Evolutionary conservation across 2,888 invertebrate species (phyloP).

Genomic region (Matsumyia berberina): DNA sequence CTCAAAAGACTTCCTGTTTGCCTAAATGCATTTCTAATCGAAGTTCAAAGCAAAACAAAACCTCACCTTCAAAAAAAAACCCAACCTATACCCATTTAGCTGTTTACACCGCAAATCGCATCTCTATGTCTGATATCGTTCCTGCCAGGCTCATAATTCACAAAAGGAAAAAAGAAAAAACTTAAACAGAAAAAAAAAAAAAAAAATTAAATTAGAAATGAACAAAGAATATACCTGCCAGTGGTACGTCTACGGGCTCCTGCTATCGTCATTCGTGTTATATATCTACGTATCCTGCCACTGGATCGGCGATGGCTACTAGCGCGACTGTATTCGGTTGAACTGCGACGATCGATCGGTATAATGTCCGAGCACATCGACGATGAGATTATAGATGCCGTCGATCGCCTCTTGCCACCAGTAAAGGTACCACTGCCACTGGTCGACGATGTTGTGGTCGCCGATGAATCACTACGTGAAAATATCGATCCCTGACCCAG

Average conservation of each 20-base stretch:
- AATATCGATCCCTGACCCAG: constrained; percentile 79
- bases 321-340: constrained; percentile 82
- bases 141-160: constrained; percentile 34
- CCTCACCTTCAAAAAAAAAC: too few relatives aligned
- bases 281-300: constrained; percentile 83
- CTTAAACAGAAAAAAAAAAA: constrained; percentile 37
- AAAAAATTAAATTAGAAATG: constrained; percentile 50
- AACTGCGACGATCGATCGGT: constrained; percentile 83
- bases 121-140: neutral
- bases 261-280: constrained; percentile 83
- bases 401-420: constrained; percentile 83
- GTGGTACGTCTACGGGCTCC: constrained; percentile 84
- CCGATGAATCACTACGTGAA: constrained; percentile 84
- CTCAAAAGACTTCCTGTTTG: too few relatives aligned
- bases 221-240: constrained; percentile 82
- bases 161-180: constrained; percentile 19
- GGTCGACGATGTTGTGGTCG: constrained; percentile 83
- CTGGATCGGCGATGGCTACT: constrained; percentile 82
- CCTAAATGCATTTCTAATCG: too few relatives aligned
- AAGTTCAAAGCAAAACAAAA: too few relatives aligned
- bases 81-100: too few relatives aligned
- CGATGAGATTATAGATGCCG: constrained; percentile 83
- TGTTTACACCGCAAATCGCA: too few relatives aligned
- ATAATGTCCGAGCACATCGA: constrained; percentile 83
- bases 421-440: constrained; percentile 83